These are phyloP conservation scores for Acropora yongei DNA, from an alignment of 64 coral and sea anemone genomes.

Conservation along the genomic window DNA sequence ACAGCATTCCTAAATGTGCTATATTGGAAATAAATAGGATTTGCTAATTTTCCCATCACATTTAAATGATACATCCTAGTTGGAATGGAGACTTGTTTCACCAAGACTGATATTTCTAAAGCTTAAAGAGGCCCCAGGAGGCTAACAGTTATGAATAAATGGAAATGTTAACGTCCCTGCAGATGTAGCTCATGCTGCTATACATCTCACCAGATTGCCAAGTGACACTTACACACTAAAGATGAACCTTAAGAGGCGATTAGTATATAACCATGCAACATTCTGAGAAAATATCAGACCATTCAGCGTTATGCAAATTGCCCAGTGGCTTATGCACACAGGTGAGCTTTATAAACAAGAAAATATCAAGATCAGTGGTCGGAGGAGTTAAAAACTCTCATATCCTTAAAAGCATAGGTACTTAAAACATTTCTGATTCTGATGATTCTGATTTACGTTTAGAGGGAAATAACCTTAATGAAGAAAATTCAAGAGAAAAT, in stretches of 20 bases:
- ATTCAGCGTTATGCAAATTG: conserved; percentile 16
- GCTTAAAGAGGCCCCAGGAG: conserved; percentile 34
- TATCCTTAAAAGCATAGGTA: neutral
- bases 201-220: neutral
- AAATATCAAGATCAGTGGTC: neutral
- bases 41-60: neutral
- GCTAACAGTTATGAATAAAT: conserved; percentile 40
- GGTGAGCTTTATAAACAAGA: conserved; percentile 23
- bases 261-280: neutral
- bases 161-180: conserved; percentile 36
- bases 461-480: neutral
- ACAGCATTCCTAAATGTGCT: conserved; percentile 25
- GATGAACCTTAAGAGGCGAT: conserved; percentile 23
- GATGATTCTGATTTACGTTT: neutral
- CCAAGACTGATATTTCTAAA: conserved; percentile 52
- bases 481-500: neutral
- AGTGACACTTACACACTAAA: conserved; percentile 42
- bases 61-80: conserved; percentile 27
- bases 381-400: neutral
- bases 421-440: neutral
- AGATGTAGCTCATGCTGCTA: conserved; percentile 28
- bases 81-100: conserved; percentile 55
- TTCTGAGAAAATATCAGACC: conserved; percentile 42
- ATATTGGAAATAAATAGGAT: conserved; percentile 29
- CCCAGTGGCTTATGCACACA: conserved; percentile 35